These are phyloP conservation scores for Gryon sp. DNA, from an alignment of 1,140 invertebrate genomes.

Conservation along the genomic window DNA sequence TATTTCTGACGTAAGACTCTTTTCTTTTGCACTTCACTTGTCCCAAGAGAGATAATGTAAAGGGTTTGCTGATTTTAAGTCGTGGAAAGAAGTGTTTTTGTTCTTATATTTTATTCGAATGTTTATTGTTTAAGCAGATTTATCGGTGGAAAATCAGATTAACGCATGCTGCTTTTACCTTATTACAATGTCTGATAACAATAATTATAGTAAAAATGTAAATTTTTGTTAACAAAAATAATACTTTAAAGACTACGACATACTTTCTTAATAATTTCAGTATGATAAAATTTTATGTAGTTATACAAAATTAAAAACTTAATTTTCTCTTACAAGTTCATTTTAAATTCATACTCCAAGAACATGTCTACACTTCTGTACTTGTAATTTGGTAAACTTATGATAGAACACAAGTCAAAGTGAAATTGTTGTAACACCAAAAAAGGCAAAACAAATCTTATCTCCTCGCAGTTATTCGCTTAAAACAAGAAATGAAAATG, in stretches of 20 bases:
- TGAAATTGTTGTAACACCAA: slow-evolving; percentile 25
- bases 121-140: slow-evolving; percentile 39
- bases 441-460: slow-evolving; percentile 41
- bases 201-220: too few species aligned
- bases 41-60: slow-evolving; percentile 30
- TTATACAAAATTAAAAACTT: slow-evolving; percentile 6
- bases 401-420: too few species aligned
- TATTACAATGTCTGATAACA: too few species aligned
- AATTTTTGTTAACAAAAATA: too few species aligned
- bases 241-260: too few species aligned
- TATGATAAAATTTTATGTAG: too few species aligned
- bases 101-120: slow-evolving; percentile 12
- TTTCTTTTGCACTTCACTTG: slow-evolving; percentile 12
- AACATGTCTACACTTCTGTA: slow-evolving; percentile 26
- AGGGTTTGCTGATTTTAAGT: slow-evolving; percentile 38
- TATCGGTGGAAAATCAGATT: too few species aligned
- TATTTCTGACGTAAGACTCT: slow-evolving; percentile 6
- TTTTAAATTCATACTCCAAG: slow-evolving; percentile 13
- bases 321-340: slow-evolving; percentile 13
- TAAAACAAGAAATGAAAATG: too few species aligned
- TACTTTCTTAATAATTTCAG: too few species aligned
- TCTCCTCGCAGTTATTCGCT: slow-evolving; percentile 27
- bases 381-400: slow-evolving; percentile 25
- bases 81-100: not conserved
- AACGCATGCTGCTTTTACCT: too few species aligned